Evolutionary conservation across 2,888 invertebrate species (phyloP).

Genomic region (Seira ritae): DNA sequence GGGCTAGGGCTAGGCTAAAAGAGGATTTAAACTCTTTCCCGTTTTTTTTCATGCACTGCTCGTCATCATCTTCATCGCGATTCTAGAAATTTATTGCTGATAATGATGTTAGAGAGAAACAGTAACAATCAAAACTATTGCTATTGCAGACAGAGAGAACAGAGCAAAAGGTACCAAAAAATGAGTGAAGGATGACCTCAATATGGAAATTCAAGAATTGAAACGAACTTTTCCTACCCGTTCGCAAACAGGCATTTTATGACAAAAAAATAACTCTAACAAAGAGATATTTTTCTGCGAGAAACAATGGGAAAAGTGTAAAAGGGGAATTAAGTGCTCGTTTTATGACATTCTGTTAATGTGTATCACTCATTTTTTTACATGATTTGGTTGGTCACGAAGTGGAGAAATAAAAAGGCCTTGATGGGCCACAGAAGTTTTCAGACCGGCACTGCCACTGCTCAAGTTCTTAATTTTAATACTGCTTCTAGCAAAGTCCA

Average conservation of each 20-base stretch:
- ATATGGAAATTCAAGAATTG: not conserved
- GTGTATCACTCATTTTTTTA: not conserved
- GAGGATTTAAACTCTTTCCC: not conserved
- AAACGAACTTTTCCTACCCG: not conserved
- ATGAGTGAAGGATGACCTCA: not conserved
- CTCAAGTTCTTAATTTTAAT: no score
- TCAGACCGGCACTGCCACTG: no score
- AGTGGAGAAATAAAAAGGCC: not conserved
- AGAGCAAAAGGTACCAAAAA: not conserved
- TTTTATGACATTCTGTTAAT: not conserved
- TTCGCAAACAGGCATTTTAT: no score
- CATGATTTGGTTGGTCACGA: not conserved
- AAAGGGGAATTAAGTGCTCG: not conserved
- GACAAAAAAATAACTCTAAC: not conserved
- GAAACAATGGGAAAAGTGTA: not conserved
- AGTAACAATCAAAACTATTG: not conserved
- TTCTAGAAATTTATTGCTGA: not conserved
- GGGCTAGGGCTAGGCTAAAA: not conserved
- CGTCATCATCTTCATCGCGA: not conserved
- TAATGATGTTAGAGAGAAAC: not conserved
- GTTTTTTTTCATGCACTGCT: not conserved
- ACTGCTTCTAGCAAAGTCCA: no score
- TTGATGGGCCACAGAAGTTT: not conserved
- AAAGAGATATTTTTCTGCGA: not conserved
- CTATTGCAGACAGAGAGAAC: no score